Evolutionary conservation across 2,113 vertebrate species (phyloP).

Genomic region (Tricholaema leucomelas): DNA sequence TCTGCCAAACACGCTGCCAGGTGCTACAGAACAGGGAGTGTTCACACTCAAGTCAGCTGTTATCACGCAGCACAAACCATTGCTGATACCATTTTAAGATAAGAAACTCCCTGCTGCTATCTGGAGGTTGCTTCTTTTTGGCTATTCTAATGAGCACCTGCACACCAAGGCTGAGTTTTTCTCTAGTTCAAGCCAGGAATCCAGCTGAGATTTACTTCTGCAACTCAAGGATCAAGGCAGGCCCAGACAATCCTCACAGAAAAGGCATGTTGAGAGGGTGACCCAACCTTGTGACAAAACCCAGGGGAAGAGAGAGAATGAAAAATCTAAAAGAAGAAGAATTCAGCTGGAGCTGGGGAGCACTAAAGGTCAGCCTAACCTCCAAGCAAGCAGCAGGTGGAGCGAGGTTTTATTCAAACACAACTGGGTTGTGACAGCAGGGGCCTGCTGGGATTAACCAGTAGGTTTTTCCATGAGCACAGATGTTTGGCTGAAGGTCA

Average conservation of each 20-base stretch:
- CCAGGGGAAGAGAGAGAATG: background rate
- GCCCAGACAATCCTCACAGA: background rate
- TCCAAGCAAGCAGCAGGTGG: slow-evolving; percentile 52
- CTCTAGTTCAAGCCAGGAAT: background rate
- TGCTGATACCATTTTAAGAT: background rate
- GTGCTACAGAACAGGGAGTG: background rate
- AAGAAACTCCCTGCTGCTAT: fast-evolving
- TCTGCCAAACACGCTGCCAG: background rate
- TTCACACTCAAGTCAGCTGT: background rate
- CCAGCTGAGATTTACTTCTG: background rate
- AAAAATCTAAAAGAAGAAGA: background rate
- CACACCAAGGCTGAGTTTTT: background rate
- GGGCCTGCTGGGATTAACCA: slow-evolving; percentile 41
- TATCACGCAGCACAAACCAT: background rate
- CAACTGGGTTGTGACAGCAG: slow-evolving; percentile 5
- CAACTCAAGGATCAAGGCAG: background rate
- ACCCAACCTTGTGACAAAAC: background rate
- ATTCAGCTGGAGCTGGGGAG: background rate
- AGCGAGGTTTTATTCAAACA: slow-evolving; percentile 33
- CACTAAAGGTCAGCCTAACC: slow-evolving; percentile 36
- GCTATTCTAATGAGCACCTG: background rate
- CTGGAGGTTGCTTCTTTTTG: background rate
- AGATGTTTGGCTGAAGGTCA: slow-evolving; percentile 60
- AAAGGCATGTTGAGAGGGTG: background rate
- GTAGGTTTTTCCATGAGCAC: slow-evolving; percentile 34